Evolutionary conservation across 2,113 vertebrate species (phyloP).

Genomic region (Pipa parva): DNA sequence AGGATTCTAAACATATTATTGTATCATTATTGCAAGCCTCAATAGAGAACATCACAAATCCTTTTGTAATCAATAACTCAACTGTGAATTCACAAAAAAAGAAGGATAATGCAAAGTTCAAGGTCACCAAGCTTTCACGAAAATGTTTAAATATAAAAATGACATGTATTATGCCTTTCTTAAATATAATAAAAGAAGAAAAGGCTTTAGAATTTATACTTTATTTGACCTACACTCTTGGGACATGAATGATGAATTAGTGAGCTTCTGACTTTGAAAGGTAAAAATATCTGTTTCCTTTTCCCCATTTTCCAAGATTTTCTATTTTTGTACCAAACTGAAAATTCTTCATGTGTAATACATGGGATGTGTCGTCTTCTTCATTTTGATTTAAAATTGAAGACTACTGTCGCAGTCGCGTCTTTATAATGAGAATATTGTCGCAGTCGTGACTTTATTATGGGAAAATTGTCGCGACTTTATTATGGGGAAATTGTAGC

Average conservation of each 20-base stretch:
- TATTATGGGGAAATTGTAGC: no score
- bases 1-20: neutral
- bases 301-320: conserved; percentile 10
- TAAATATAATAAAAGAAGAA: neutral
- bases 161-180: neutral
- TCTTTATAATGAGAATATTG: no score
- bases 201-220: conserved; percentile 24
- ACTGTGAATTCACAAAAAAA: neutral
- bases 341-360: conserved; percentile 8
- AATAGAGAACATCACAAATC: neutral
- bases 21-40: neutral
- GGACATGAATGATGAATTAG: conserved; percentile 22
- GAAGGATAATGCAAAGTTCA: neutral
- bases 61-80: neutral
- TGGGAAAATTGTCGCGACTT: no score
- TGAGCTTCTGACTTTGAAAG: conserved; percentile 3
- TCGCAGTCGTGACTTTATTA: no score
- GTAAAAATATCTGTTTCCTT: conserved; percentile 8
- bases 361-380: no score
- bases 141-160: neutral
- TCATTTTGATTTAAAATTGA: no score
- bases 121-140: conserved; percentile 2
- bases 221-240: conserved; percentile 12
- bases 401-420: no score
- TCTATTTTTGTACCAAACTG: conserved; percentile 4